Base-by-base conservation (phyloP, 2,797 vertebrate species). In the Pogonophryne albipinna region DNA sequence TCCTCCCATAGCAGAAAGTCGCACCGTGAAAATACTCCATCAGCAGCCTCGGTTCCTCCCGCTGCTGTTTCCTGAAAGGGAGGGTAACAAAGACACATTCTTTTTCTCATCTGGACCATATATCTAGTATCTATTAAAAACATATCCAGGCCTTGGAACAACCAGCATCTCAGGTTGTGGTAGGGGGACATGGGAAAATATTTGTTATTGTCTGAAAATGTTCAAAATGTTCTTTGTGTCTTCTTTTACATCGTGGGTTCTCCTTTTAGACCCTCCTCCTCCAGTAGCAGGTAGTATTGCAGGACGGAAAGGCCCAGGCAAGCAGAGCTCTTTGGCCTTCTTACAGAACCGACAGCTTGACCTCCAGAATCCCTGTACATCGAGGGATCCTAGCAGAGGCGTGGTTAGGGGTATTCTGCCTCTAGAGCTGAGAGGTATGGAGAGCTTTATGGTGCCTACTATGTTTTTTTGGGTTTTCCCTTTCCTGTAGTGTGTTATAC, bases 371-470 rank as follows among this genome's bases (percentile, higher is more conserved):
- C 62, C 63, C 42, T 42, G 1, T 51, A 89, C 70, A 7, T 63
- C 67, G 49, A 63, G 79, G 23, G 56, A 74, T 42, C 0, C 76
- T 10, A 67, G 76, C 2, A 3, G 59, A 70, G 75, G 82, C 2
- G 83, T 44, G 10, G 78, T 90, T 10, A 64, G 45, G 6, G 78
- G 87, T 0, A 41, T 71, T 13, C 76, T 95, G 15, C 93, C 90
- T 13, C 84, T 92, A 81, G 80, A 93, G 68, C 85, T 89, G 44
- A 93, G 93, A 94, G 93, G 95, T 96, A 67, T n/a, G 27, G 5
- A 5, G 34, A 44, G 45, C 11, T 13, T 4, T 11, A 34, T 7
- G 34, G 34, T 7, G 7, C 34, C 7, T 38, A 38, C 8, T 38
- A 38, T 38, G 27, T 38, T 9, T 38, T 38, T 38, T 38, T 1